These are phyloP conservation scores for Archilochus colubris DNA, from an alignment of 2,113 vertebrate species.

Conservation along the genomic window DNA sequence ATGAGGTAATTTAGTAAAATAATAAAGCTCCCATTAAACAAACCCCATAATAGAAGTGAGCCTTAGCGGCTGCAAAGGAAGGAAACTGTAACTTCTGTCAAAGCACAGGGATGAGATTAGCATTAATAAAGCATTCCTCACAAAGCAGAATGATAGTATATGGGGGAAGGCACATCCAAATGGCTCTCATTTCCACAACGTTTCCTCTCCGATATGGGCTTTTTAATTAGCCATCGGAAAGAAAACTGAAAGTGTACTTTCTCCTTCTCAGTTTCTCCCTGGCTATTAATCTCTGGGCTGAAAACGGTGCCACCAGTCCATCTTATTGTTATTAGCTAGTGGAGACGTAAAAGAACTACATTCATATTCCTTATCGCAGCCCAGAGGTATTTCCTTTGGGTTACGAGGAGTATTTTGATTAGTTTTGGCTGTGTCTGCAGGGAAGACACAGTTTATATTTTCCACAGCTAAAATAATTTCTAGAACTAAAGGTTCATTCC, in stretches of 20 bases:
- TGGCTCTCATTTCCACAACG: slow-evolving; percentile 59
- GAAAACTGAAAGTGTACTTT: slow-evolving; percentile 67
- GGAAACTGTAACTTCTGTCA: slow-evolving; percentile 71
- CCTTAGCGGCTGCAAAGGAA: slow-evolving; percentile 67
- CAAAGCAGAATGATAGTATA: slow-evolving; percentile 35
- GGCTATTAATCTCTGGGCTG: background rate
- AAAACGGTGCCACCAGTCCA: slow-evolving; percentile 19
- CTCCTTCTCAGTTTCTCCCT: slow-evolving; percentile 29
- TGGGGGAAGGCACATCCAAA: slow-evolving; percentile 48
- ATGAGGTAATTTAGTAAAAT: slow-evolving; percentile 72
- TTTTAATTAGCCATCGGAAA: slow-evolving; percentile 68
- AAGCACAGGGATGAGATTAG: slow-evolving; percentile 67
- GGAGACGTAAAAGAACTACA: slow-evolving; percentile 13
- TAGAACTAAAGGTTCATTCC: background rate
- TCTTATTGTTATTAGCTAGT: slow-evolving; percentile 34
- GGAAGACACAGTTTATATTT: slow-evolving; percentile 50
- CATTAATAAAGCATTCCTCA: slow-evolving; percentile 56
- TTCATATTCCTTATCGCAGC: slow-evolving; percentile 49
- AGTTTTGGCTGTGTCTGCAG: slow-evolving; percentile 30
- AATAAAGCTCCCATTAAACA: slow-evolving; percentile 61
- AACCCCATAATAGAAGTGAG: slow-evolving; percentile 56
- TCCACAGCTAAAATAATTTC: slow-evolving; percentile 9
- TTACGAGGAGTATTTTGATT: slow-evolving; percentile 54
- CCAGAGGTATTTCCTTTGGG: slow-evolving; percentile 57
- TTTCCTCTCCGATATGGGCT: slow-evolving; percentile 58